Percentiles rank a stretch among this genome's conserved stretches.
These are phyloP conservation scores for Conopomorpha cramerella DNA, from an alignment of 1,140 invertebrate genomes.

Conservation along the genomic window DNA sequence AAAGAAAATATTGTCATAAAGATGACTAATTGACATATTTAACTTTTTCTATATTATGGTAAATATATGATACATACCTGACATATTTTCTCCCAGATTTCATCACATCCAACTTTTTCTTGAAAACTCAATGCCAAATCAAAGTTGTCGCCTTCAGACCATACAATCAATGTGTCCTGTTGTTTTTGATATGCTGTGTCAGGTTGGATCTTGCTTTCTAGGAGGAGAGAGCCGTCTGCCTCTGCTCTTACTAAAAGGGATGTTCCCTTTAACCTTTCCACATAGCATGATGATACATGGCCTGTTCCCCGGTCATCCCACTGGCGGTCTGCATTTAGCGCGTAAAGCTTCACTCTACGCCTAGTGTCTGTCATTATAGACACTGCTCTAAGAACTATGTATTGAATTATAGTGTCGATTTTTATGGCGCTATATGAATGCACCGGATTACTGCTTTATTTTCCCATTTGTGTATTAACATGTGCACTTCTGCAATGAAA, in stretches of 20 bases:
- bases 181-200: constrained; percentile 99
- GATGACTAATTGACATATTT: no score
- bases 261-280: constrained; percentile 92
- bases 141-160: constrained; percentile 99
- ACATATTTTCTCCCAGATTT: constrained; percentile 99
- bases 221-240: constrained; percentile 88
- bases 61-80: constrained; percentile 79
- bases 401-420: constrained; percentile 49
- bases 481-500: constrained; percentile 51
- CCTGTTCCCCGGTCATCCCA: constrained; percentile 99
- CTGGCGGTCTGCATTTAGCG: constrained; percentile 94
- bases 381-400: constrained; percentile 38
- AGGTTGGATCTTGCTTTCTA: constrained; percentile 96
- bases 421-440: constrained; percentile 46
- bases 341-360: constrained; percentile 95
- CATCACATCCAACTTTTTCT: constrained; percentile 99
- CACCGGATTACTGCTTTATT: constrained; percentile 41
- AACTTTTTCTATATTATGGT: no score
- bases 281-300: constrained; percentile 95
- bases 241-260: constrained; percentile 94
- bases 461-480: constrained; percentile 55
- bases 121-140: constrained; percentile 99
- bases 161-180: constrained; percentile 99
- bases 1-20: no score
- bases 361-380: constrained; percentile 82